Evolutionary conservation across 2,888 invertebrate genomes (phyloP).

Genomic region (Chymomyza procnemis): DNA sequence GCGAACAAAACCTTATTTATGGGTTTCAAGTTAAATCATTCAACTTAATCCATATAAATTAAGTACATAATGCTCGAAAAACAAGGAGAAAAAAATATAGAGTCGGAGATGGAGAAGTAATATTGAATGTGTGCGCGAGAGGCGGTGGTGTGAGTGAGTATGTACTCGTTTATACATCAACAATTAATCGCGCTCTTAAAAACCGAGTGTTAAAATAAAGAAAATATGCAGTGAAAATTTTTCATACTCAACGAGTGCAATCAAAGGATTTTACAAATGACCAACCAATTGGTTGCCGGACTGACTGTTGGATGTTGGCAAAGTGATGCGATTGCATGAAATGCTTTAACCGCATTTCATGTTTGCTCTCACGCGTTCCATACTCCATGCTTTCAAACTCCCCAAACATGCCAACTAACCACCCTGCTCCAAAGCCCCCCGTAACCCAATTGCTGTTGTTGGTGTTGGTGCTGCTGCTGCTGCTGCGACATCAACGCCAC

Average conservation of each 20-base stretch:
- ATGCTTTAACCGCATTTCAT: slow-evolving; percentile 61
- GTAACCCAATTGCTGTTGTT: not conserved
- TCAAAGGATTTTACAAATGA: slow-evolving; percentile 63
- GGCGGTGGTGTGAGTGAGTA: slow-evolving; percentile 7
- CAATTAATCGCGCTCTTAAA: slow-evolving; percentile 12
- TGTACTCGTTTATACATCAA: slow-evolving; percentile 8
- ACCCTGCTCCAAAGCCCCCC: not conserved
- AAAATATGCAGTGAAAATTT: slow-evolving; percentile 55
- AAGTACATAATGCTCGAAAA: slow-evolving; percentile 11
- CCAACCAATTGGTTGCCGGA: slow-evolving; percentile 36
- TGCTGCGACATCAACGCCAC: not conserved
- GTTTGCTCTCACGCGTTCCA: slow-evolving; percentile 40
- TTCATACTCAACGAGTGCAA: slow-evolving; percentile 58
- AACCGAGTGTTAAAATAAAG: slow-evolving; percentile 45
- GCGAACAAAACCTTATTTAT: not conserved
- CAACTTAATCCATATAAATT: not conserved
- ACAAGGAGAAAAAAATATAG: not conserved
- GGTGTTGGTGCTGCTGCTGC: not conserved
- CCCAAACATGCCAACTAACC: not conserved
- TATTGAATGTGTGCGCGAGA: not conserved
- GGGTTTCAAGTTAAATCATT: not conserved
- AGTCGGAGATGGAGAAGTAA: slow-evolving; percentile 4
- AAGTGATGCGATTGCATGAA: slow-evolving; percentile 12
- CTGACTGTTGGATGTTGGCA: slow-evolving; percentile 6
- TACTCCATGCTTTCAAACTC: not conserved